Conservation (phyloP, 2,888 invertebrate species). For the Lepidocyrtinus sp. region DNA sequence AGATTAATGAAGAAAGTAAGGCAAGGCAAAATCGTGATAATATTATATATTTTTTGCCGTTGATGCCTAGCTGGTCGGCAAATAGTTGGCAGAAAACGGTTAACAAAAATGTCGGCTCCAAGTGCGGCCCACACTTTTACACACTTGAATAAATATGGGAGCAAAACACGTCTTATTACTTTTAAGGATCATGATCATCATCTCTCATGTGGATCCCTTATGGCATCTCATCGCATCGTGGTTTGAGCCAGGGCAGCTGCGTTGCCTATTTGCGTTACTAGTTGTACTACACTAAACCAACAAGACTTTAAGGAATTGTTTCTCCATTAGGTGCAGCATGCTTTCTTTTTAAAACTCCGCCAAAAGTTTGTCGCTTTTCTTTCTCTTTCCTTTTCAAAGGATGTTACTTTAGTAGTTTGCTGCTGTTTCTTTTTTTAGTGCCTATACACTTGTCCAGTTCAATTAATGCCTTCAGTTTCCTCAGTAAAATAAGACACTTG, state of each 20-base stretch:
- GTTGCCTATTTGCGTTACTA: neutral
- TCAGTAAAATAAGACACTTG: neutral
- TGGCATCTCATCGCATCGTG: neutral
- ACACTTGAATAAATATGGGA: constrained; percentile 5
- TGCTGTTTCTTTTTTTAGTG: neutral
- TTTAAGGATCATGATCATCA: neutral
- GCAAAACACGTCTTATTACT: neutral
- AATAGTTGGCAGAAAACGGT: too few relatives aligned
- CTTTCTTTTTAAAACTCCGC: too few relatives aligned
- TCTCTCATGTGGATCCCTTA: neutral
- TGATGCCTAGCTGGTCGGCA: constrained; percentile 10
- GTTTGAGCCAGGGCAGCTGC: neutral
- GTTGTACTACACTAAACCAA: neutral
- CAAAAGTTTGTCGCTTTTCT: too few relatives aligned
- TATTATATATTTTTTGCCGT: too few relatives aligned
- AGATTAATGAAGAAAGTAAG: constrained; percentile 40
- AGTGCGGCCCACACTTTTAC: neutral
- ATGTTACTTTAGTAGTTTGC: too few relatives aligned
- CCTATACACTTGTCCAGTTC: constrained; percentile 17
- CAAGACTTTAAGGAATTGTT: neutral
- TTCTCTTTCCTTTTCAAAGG: too few relatives aligned
- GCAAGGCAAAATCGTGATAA: neutral
- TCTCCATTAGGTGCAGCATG: too few relatives aligned
- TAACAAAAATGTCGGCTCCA: too few relatives aligned
- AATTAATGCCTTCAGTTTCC: constrained; percentile 16